A percentile compares a stretch with the other conserved stretches of the same genome.
Conservation (phyloP, 2,113 vertebrate species). For the Thunnus maccoyii region DNA sequence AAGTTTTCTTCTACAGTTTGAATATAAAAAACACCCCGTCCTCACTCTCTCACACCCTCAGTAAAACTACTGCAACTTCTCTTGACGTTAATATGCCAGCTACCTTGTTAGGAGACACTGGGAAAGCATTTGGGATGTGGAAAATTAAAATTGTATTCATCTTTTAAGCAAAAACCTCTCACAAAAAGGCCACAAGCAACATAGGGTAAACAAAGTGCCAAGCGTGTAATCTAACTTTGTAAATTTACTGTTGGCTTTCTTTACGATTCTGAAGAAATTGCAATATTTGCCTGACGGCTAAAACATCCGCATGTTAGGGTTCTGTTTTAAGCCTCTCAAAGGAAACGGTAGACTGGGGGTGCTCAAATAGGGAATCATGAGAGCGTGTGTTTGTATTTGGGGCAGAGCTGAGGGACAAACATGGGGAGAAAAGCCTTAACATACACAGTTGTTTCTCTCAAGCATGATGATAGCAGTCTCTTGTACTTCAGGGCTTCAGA, state of each 20-base stretch:
- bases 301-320: slow-evolving; percentile 23
- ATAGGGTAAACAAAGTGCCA: slow-evolving; percentile 55
- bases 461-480: not conserved
- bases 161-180: slow-evolving; percentile 52
- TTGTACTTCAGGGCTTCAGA: slow-evolving; percentile 35
- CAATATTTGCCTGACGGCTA: slow-evolving; percentile 49
- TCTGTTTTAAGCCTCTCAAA: slow-evolving; percentile 57
- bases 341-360: slow-evolving; percentile 31
- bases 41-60: not conserved
- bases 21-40: not conserved
- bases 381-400: slow-evolving; percentile 37
- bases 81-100: slow-evolving; percentile 8
- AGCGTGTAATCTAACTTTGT: slow-evolving; percentile 60
- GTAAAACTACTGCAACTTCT: not conserved
- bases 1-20: not conserved
- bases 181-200: slow-evolving; percentile 51
- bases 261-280: slow-evolving; percentile 53
- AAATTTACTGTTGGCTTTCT: slow-evolving; percentile 50
- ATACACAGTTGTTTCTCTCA: slow-evolving; percentile 22
- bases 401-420: slow-evolving; percentile 56
- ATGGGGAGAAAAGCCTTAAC: not conserved
- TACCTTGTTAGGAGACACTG: slow-evolving; percentile 37
- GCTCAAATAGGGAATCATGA: slow-evolving; percentile 13
- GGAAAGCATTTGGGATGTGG: slow-evolving; percentile 22
- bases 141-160: slow-evolving; percentile 51